These are phyloP conservation scores for Ophion ellenae DNA, from an alignment of 2,888 invertebrate genomes.

Conservation along the genomic window DNA sequence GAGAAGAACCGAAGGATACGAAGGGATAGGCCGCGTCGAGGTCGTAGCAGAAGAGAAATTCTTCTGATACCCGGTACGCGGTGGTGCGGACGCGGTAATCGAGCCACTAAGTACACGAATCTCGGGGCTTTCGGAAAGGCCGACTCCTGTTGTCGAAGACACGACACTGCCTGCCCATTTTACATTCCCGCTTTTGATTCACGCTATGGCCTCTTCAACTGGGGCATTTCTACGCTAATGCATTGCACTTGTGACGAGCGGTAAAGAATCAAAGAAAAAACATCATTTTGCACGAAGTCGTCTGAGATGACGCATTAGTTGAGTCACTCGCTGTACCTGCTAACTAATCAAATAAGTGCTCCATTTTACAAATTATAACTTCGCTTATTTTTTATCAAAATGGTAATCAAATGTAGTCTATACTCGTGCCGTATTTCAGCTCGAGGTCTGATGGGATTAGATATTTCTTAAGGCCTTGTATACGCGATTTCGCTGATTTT, in stretches of 20 bases:
- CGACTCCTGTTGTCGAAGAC: conserved; percentile 93
- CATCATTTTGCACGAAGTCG: conserved; percentile 39
- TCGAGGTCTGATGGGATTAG: no score
- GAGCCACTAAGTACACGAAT: conserved; percentile 91
- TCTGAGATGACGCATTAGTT: background rate
- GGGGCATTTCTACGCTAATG: conserved; percentile 94
- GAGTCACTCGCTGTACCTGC: conserved; percentile 4
- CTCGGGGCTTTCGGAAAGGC: conserved; percentile 93
- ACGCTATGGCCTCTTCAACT: conserved; percentile 94
- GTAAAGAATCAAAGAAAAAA: conserved; percentile 83
- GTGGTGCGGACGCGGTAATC: conserved; percentile 96
- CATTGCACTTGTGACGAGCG: conserved; percentile 96
- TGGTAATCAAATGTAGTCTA: background rate
- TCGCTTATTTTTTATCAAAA: background rate
- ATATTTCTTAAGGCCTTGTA: no score
- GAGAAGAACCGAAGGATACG: conserved; percentile 58
- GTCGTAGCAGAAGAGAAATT: conserved; percentile 86
- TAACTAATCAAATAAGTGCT: conserved; percentile 3
- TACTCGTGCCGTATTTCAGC: background rate
- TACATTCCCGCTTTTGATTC: conserved; percentile 93
- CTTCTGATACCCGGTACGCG: conserved; percentile 95
- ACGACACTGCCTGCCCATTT: conserved; percentile 93
- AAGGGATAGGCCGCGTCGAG: conserved; percentile 84
- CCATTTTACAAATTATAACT: background rate
- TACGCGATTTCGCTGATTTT: no score